phyloP scores from a whole-genome alignment of 2,888 invertebrate genomes.

The Cyclophora punctaria region DNA sequence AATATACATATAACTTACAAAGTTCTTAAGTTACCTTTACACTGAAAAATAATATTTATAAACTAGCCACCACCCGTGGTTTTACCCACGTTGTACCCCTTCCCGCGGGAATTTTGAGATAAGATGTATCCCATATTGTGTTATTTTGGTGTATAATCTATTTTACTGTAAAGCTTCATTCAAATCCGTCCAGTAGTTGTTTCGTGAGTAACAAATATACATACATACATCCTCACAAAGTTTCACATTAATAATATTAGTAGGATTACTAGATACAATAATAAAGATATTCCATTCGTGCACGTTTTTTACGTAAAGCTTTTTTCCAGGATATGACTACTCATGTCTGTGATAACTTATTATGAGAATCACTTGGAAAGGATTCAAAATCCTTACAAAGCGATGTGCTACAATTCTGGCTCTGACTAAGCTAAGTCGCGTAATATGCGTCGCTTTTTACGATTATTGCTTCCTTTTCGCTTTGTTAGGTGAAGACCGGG shows the following conservation, averaged over 20 bases:
- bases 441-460: conserved; percentile 18
- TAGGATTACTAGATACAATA: neutral
- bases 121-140: too few species aligned
- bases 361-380: conserved; percentile 24
- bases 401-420: conserved; percentile 15
- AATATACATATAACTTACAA: too few species aligned
- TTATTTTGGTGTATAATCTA: too few species aligned
- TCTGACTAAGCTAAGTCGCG: conserved; percentile 8
- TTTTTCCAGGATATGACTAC: too few species aligned
- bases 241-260: neutral
- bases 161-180: too few species aligned
- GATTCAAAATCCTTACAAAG: conserved; percentile 22
- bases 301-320: too few species aligned
- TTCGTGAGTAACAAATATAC: neutral
- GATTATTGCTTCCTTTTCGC: conserved; percentile 18
- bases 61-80: conserved; percentile 1
- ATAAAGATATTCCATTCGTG: too few species aligned
- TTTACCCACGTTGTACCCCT: conserved; percentile 1
- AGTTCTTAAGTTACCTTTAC: too few species aligned
- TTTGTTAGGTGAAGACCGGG: neutral
- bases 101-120: too few species aligned
- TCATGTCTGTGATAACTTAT: conserved; percentile 5
- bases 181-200: too few species aligned
- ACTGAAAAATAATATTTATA: too few species aligned
- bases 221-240: neutral